Conservation (phyloP, 2,888 invertebrate genomes). For the Diadegma fenestrale region DNA sequence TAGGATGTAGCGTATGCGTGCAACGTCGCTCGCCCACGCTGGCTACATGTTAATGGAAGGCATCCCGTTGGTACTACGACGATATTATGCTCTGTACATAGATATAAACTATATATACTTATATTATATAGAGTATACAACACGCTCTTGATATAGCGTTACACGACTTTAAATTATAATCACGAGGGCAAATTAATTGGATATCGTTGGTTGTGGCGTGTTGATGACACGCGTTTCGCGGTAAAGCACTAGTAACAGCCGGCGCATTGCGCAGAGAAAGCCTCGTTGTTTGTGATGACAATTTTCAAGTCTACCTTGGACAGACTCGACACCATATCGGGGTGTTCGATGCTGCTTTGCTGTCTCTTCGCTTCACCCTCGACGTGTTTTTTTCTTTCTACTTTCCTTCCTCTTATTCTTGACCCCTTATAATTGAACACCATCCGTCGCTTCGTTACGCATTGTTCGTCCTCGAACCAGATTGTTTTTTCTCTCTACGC, state of each 20-base stretch:
- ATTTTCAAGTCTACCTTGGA: conserved; percentile 52
- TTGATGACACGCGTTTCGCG: conserved; percentile 76
- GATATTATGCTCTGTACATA: conserved; percentile 20
- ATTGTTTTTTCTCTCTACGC: too few relatives aligned
- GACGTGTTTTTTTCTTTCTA: neutral
- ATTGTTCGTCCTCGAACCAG: neutral
- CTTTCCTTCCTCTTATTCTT: too few relatives aligned
- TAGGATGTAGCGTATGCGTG: conserved; percentile 50
- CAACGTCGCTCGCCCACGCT: conserved; percentile 29
- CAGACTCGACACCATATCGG: conserved; percentile 5
- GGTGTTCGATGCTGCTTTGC: conserved; percentile 12
- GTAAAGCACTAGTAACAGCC: conserved; percentile 57
- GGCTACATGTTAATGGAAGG: conserved; percentile 52
- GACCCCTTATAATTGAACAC: conserved; percentile 24
- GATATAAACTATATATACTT: neutral
- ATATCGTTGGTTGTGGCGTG: conserved; percentile 76
- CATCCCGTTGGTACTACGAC: conserved; percentile 42
- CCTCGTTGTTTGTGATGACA: conserved; percentile 35
- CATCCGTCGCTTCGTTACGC: conserved; percentile 9
- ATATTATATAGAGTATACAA: conserved; percentile 10
- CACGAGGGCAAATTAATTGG: conserved; percentile 78
- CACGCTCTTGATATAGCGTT: conserved; percentile 3
- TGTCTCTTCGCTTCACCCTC: conserved; percentile 3
- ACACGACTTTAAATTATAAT: conserved; percentile 77
- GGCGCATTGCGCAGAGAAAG: conserved; percentile 33